Percentiles rank a stretch among this genome's conserved stretches.
Conservation (phyloP, 2,888 invertebrate species). For the Leucania comma region DNA sequence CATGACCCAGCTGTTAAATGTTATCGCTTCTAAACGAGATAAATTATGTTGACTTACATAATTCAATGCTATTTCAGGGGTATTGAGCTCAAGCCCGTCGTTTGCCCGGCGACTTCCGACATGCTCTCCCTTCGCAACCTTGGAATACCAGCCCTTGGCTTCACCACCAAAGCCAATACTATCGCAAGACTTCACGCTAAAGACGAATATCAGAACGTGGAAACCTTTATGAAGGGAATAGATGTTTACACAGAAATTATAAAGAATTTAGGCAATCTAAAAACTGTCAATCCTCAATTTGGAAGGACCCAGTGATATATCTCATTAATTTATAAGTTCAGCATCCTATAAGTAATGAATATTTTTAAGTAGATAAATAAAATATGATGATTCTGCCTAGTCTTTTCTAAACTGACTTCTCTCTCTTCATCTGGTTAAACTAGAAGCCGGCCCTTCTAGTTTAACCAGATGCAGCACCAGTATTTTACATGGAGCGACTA, state of each 20-base stretch:
- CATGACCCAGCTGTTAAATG: background rate
- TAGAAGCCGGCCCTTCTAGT: no score
- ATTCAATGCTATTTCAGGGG: conserved; percentile 70
- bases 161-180: conserved; percentile 74
- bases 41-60: conserved; percentile 1
- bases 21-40: background rate
- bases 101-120: conserved; percentile 79
- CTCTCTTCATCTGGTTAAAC: no score
- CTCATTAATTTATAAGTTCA: conserved; percentile 4
- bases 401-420: no score
- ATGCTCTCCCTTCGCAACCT: conserved; percentile 74
- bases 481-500: no score
- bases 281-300: background rate
- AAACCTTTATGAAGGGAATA: conserved; percentile 76
- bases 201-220: conserved; percentile 77
- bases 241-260: conserved; percentile 75
- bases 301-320: background rate
- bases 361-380: background rate
- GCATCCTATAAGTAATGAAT: background rate
- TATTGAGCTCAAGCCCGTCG: conserved; percentile 69
- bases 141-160: conserved; percentile 80
- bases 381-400: background rate
- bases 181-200: conserved; percentile 67
- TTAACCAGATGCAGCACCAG: no score
- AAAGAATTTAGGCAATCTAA: conserved; percentile 64